Evolutionary conservation across 2,113 vertebrate genomes (phyloP).

Genomic region (Tragelaphus scriptus): DNA sequence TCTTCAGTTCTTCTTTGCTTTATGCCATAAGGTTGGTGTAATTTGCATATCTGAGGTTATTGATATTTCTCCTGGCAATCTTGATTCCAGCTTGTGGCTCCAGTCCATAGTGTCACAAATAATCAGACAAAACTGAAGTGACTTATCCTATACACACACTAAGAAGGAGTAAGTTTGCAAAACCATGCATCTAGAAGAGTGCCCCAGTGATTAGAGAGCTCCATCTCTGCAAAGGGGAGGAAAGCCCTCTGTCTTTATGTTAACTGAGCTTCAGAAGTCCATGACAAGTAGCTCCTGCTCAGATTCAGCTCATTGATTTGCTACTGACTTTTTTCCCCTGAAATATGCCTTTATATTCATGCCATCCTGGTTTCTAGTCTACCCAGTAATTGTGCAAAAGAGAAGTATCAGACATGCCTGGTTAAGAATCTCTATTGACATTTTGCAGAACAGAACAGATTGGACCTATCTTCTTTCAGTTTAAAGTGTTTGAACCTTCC

Average conservation of each 20-base stretch:
- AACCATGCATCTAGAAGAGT: conserved; percentile 24
- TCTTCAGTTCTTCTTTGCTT: not conserved
- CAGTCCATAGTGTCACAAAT: not conserved
- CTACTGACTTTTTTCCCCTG: not conserved
- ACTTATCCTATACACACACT: not conserved
- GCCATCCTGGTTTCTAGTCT: conserved; percentile 25
- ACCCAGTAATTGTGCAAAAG: conserved; percentile 46
- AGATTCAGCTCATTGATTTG: not conserved
- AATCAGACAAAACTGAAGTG: not conserved
- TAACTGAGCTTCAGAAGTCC: not conserved
- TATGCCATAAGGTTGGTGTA: not conserved
- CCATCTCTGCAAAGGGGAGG: not conserved
- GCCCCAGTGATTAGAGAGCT: conserved; percentile 1
- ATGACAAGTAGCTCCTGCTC: not conserved
- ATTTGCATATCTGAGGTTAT: not conserved
- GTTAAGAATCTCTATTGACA: conserved; percentile 27
- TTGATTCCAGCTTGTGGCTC: not conserved
- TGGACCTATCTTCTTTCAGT: conserved; percentile 30
- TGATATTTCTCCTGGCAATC: not conserved
- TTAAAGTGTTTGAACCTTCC: conserved; percentile 59
- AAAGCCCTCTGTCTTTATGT: not conserved
- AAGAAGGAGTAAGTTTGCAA: conserved; percentile 28
- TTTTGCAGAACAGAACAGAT: conserved; percentile 52
- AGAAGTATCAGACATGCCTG: not conserved
- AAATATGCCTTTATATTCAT: conserved; percentile 17